phyloP scores from a whole-genome alignment of 2,113 vertebrate species.

The Poeciliopsis turrubarensis region DNA sequence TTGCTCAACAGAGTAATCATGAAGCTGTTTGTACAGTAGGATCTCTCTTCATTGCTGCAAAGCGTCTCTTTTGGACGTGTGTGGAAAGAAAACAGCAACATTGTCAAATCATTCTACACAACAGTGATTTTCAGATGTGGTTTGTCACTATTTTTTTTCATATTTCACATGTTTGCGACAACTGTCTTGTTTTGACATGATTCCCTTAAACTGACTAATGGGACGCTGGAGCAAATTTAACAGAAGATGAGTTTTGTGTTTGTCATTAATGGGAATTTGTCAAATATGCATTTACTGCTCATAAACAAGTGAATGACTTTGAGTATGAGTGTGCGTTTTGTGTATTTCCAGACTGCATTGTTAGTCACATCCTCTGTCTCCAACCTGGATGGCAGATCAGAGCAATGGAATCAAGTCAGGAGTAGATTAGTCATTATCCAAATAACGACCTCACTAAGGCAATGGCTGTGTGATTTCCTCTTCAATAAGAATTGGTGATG shows the following conservation, averaged over 20 bases:
- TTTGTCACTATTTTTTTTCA: not conserved
- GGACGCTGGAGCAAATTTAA: not conserved
- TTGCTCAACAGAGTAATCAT: no score
- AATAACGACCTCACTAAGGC: constrained; percentile 65
- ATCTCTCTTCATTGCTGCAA: no score
- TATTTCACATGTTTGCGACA: not conserved
- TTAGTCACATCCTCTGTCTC: constrained; percentile 69
- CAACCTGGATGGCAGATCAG: constrained; percentile 66
- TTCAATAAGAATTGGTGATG: constrained; percentile 75
- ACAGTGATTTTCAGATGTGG: not conserved
- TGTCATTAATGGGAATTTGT: constrained; percentile 20
- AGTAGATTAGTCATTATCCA: constrained; percentile 74
- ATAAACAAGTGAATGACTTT: constrained; percentile 35
- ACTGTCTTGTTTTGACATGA: no score
- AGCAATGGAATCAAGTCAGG: constrained; percentile 60
- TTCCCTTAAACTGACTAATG: not conserved
- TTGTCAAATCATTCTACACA: no score
- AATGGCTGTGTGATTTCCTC: constrained; percentile 62
- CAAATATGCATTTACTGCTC: constrained; percentile 30
- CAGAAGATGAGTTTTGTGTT: constrained; percentile 12
- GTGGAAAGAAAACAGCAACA: no score
- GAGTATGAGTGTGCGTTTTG: constrained; percentile 7
- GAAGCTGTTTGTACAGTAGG: no score
- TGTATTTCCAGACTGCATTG: constrained; percentile 65
- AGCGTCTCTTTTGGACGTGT: no score